Conservation (phyloP, 2,797 vertebrate genomes). For the Hoplostethus atlanticus region DNA sequence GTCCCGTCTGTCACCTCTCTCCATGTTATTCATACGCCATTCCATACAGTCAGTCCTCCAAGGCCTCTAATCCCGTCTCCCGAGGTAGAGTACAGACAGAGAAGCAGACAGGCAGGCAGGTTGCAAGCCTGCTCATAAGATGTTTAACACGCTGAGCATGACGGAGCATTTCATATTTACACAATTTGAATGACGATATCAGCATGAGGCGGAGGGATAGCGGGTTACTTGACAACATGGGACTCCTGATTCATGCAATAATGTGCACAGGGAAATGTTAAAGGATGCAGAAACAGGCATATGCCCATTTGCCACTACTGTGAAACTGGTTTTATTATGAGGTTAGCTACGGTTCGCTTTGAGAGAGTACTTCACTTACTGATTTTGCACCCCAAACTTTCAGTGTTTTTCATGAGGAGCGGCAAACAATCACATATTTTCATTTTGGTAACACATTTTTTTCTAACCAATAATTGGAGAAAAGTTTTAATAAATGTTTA, state of each 20-base stretch:
- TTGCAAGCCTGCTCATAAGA: conserved; percentile 77
- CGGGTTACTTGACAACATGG: conserved; percentile 50
- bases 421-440: conserved; percentile 1
- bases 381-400: neutral
- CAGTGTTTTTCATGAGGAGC: neutral
- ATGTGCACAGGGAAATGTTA: conserved; percentile 28
- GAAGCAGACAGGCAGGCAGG: conserved; percentile 79
- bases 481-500: conserved; percentile 16
- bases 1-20: conserved; percentile 88
- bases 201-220: conserved; percentile 63
- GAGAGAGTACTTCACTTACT: neutral
- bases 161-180: conserved; percentile 78
- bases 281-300: conserved; percentile 18
- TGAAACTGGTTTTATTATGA: neutral
- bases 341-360: neutral
- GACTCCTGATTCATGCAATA: conserved; percentile 53
- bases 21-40: conserved; percentile 85
- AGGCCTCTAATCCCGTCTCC: conserved; percentile 86
- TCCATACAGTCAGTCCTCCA: conserved; percentile 84
- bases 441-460: neutral
- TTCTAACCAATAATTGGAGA: neutral
- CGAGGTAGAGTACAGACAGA: conserved; percentile 79
- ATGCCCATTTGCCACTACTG: conserved; percentile 11
- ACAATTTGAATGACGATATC: conserved; percentile 66
- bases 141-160: conserved; percentile 79